Conservation (phyloP, 1,140 invertebrate species). For the Homalodisca vitripennis region DNA sequence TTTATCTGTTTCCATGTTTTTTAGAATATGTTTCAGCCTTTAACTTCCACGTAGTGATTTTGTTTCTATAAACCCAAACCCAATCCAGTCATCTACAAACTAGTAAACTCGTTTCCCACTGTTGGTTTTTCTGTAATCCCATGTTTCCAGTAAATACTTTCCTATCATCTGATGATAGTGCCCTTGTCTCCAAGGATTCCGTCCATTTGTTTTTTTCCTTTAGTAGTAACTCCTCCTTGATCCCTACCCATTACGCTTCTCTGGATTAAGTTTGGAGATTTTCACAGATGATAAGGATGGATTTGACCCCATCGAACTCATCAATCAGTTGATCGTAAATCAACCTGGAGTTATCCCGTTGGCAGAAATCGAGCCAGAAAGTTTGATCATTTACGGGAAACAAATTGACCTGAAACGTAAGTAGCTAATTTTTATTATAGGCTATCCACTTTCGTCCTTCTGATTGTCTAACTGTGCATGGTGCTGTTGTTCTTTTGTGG, state of each 20-base stretch:
- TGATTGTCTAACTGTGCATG: neutral
- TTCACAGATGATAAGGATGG: constrained; percentile 54
- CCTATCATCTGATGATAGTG: no score
- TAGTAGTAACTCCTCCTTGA: neutral
- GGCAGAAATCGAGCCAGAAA: constrained; percentile 69
- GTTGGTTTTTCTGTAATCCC: constrained; percentile 13
- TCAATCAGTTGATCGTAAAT: constrained; percentile 68
- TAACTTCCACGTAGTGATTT: no score
- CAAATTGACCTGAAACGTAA: constrained; percentile 69
- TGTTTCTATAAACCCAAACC: no score
- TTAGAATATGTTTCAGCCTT: no score
- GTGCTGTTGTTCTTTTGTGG: neutral
- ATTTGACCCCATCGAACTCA: constrained; percentile 56
- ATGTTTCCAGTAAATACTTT: constrained; percentile 37
- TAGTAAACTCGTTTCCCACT: neutral
- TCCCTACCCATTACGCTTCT: neutral
- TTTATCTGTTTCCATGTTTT: no score
- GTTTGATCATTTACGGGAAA: constrained; percentile 78
- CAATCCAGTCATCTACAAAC: no score
- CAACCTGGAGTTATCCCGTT: constrained; percentile 67
- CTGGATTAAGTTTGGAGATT: neutral
- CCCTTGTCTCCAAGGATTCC: neutral
- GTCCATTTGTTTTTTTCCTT: neutral
- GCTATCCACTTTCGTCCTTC: neutral
- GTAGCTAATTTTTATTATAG: constrained; percentile 34